phyloP scores from a whole-genome alignment of 1,140 invertebrate species.

The Drosophila lacertosa region DNA sequence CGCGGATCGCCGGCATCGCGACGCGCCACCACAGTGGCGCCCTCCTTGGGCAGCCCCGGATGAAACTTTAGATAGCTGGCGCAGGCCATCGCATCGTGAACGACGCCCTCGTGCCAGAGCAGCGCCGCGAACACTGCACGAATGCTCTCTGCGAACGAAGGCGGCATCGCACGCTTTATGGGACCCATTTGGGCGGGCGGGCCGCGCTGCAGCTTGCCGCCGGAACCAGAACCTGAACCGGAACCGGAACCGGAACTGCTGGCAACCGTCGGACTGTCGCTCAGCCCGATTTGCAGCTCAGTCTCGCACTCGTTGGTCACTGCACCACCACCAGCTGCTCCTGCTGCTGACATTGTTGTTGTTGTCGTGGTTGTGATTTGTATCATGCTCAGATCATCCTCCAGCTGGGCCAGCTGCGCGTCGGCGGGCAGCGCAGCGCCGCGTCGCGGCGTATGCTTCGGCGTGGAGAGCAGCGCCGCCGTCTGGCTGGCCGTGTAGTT shows the following conservation, averaged over 20 bases:
- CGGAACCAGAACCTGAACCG: no score
- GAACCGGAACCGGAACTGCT: no score
- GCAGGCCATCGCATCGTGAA: constrained; percentile 98
- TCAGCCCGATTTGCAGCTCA: no score
- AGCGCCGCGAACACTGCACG: constrained; percentile 97
- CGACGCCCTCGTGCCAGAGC: constrained; percentile 98
- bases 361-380: constrained; percentile 76
- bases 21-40: constrained; percentile 89
- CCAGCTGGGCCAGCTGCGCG: constrained; percentile 48
- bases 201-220: constrained; percentile 22
- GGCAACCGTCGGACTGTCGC: no score
- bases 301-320: no score
- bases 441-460: constrained; percentile 74
- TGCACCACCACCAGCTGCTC: background rate
- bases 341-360: constrained; percentile 24
- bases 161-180: constrained; percentile 93
- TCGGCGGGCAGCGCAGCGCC: constrained; percentile 4
- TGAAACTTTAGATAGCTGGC: constrained; percentile 98
- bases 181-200: constrained; percentile 74
- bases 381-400: constrained; percentile 70
- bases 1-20: constrained; percentile 76
- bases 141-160: constrained; percentile 95
- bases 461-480: constrained; percentile 73
- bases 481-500: constrained; percentile 77
- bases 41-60: constrained; percentile 92